Evolutionary conservation across 2,888 invertebrate genomes (phyloP), one percentile per base, ranked within the genome.

Genomic region (Cryptus armator): DNA sequence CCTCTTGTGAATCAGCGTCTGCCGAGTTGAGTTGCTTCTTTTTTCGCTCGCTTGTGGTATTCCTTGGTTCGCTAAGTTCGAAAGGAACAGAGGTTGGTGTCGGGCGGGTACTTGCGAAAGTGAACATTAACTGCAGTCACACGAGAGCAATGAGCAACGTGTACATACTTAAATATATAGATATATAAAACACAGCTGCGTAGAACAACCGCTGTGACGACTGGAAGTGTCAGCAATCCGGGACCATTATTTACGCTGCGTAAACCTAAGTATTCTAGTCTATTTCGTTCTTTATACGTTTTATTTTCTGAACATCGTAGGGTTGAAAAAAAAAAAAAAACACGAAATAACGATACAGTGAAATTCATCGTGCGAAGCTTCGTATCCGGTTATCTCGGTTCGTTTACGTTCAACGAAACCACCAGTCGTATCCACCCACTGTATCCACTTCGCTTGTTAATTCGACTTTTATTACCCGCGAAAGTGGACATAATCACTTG

Each of bases 1-100:
- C 66, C 75, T 71, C 68, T 44, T 71, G 85, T 85, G 85, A 82
- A 85, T 85, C 85, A 85, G 75, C 78, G 78, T 79, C 81, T 85
- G 74, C 48, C 37, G 70, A 85, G 78, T 85, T 59, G 51, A 32
- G 66, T 67, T 84, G 37, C 62, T 48, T 70, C 67, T 76, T 66
- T 37, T 77, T 77, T 77, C 75, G 7, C 81, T 78, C 53, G 12
- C 51, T 68, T 76, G 16, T 53, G 62, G 44, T 71, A 59, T 74
- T 78, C 72, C 77, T 19, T 32, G 32, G 62, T 19, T 12, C 48
- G 32, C 53, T n/a, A 59, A 66, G 85, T 56, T 75, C 43, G 78
- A 81, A 78, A 71, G 72, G 78, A 56, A 85, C 51, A 66, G 77
- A 43, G 37, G 32, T 43, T 59, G 53, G 68, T 16, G 46, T 75